Evolutionary conservation across 2,113 vertebrate genomes (phyloP).

Genomic region (Semicossyphus pulcher): DNA sequence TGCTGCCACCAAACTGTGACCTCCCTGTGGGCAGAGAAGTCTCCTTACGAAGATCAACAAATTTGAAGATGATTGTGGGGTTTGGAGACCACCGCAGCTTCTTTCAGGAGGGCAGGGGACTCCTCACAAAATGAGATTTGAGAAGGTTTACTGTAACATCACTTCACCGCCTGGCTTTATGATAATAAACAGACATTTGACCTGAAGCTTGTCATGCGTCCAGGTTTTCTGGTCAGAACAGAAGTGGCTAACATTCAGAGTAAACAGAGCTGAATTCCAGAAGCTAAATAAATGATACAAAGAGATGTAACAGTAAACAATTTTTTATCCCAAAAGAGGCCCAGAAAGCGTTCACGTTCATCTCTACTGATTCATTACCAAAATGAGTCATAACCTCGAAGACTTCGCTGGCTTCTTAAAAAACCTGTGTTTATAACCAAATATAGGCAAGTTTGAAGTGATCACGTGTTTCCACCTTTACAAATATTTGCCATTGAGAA

Average conservation of each 20-base stretch:
- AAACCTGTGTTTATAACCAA: slow-evolving; percentile 57
- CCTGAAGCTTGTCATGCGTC: slow-evolving; percentile 24
- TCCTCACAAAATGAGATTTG: slow-evolving; percentile 42
- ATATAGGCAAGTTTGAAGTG: slow-evolving; percentile 51
- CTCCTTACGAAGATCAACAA: slow-evolving; percentile 41
- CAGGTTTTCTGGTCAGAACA: slow-evolving; percentile 68
- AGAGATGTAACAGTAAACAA: slow-evolving; percentile 67
- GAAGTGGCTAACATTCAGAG: slow-evolving; percentile 54
- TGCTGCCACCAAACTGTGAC: slow-evolving; percentile 39
- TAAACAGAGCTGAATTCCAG: slow-evolving; percentile 74
- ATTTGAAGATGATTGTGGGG: slow-evolving; percentile 37
- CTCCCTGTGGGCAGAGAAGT: slow-evolving; percentile 20
- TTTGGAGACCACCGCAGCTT: slow-evolving; percentile 43
- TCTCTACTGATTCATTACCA: slow-evolving; percentile 52
- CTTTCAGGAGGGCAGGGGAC: slow-evolving; percentile 44
- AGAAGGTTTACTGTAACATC: slow-evolving; percentile 59
- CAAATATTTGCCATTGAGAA: slow-evolving; percentile 63
- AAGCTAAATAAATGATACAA: slow-evolving; percentile 67
- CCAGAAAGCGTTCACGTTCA: slow-evolving; percentile 51
- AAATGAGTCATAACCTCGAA: slow-evolving; percentile 61
- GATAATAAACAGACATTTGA: slow-evolving; percentile 64
- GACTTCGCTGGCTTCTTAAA: slow-evolving; percentile 11
- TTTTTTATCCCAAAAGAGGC: slow-evolving; percentile 40
- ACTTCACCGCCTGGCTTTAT: slow-evolving; percentile 31
- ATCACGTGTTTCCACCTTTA: slow-evolving; percentile 46